Evolutionary conservation across 2,888 invertebrate species (phyloP).

Genomic region (Poecilobothrus nobilitatus): DNA sequence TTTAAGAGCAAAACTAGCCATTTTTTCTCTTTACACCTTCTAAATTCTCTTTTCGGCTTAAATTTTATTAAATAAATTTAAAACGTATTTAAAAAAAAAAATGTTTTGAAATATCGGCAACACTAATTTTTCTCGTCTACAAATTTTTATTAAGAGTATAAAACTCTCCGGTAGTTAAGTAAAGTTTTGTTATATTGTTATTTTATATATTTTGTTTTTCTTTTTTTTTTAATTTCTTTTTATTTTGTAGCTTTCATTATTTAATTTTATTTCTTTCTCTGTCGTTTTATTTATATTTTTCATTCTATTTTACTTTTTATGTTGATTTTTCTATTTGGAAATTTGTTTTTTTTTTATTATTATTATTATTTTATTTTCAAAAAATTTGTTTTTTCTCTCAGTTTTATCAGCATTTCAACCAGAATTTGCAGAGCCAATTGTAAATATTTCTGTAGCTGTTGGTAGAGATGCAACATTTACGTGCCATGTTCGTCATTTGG

Average conservation of each 20-base stretch:
- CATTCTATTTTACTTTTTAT: neutral
- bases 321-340: neutral
- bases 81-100: too few relatives aligned
- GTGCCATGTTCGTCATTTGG: constrained; percentile 77
- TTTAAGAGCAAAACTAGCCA: too few relatives aligned
- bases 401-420: constrained; percentile 67
- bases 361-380: neutral
- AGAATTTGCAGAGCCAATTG: constrained; percentile 73
- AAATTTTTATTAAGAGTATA: too few relatives aligned
- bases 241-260: neutral
- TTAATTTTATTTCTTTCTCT: neutral
- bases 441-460: constrained; percentile 74
- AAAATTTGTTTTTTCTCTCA: constrained; percentile 44
- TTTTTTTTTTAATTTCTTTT: too few relatives aligned
- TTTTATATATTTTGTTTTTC: too few relatives aligned
- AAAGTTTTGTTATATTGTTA: neutral
- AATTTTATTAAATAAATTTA: too few relatives aligned
- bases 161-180: neutral
- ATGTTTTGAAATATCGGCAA: too few relatives aligned
- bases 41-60: too few relatives aligned
- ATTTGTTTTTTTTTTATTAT: too few relatives aligned
- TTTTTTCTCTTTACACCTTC: too few relatives aligned
- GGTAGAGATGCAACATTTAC: constrained; percentile 82
- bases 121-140: neutral
- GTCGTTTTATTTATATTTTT: neutral